Conservation (phyloP, 2,888 invertebrate genomes). For the Acrocyrtus sp. region DNA sequence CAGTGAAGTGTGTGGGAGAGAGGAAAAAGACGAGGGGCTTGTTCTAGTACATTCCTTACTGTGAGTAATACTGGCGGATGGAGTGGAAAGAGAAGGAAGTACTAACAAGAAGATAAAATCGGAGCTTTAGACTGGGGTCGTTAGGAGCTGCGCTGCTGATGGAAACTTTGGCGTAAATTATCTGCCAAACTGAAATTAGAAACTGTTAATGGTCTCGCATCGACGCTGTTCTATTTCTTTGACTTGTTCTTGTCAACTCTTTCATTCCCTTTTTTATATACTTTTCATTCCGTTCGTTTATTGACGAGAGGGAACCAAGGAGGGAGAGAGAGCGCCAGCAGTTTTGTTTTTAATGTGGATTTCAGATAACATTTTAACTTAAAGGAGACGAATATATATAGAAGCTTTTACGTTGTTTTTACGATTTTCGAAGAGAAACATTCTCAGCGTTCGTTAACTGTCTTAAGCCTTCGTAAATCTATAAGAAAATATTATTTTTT, state of each 20-base stretch:
- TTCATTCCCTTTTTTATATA: constrained; percentile 42
- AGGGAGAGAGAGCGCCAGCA: too few species aligned
- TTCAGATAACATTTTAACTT: too few species aligned
- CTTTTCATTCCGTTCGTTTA: constrained; percentile 33
- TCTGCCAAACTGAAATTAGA: constrained; percentile 64
- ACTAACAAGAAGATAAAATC: constrained; percentile 57
- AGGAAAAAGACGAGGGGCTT: constrained; percentile 1
- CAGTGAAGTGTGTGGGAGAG: too few species aligned
- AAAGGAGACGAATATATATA: too few species aligned
- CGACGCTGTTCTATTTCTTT: constrained; percentile 61
- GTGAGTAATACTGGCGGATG: constrained; percentile 9
- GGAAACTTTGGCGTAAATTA: constrained; percentile 64
- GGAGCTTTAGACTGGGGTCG: constrained; percentile 58
- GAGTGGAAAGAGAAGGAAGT: constrained; percentile 18
- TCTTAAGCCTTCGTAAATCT: too few species aligned
- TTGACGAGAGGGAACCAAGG: constrained; percentile 39
- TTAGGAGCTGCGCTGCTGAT: constrained; percentile 62
- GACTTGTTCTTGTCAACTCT: constrained; percentile 57
- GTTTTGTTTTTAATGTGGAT: too few species aligned
- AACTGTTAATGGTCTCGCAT: constrained; percentile 64
- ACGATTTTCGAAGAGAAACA: too few species aligned
- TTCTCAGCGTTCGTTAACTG: too few species aligned
- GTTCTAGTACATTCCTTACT: background rate
- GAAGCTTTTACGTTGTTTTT: too few species aligned
- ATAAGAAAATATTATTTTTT: too few species aligned